Evolutionary conservation across 2,888 invertebrate species (phyloP).

Genomic region (Stegana nigrithorax): DNA sequence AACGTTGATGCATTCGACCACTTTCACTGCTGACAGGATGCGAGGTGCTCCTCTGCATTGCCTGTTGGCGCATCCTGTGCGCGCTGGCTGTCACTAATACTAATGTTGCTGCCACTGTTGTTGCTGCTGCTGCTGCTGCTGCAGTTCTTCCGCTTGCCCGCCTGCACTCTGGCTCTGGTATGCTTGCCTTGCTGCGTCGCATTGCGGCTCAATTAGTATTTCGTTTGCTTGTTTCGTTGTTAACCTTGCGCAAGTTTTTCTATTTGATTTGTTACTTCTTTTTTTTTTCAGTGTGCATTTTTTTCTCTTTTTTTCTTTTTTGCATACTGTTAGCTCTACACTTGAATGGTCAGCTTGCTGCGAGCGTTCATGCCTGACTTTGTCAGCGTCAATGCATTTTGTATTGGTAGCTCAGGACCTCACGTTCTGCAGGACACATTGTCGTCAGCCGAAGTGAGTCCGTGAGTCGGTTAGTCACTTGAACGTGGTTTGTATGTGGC

Average conservation of each 20-base stretch:
- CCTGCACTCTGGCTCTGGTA: conserved; percentile 46
- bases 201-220: neutral
- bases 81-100: conserved; percentile 34
- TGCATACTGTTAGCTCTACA: too few relatives aligned
- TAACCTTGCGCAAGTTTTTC: neutral
- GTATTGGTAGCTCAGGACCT: too few relatives aligned
- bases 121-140: neutral
- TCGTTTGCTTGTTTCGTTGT: too few relatives aligned
- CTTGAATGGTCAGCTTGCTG: neutral
- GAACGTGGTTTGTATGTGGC: too few relatives aligned
- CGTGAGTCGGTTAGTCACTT: conserved; percentile 7
- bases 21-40: neutral
- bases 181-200: too few relatives aligned
- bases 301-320: too few relatives aligned
- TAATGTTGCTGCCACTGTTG: conserved; percentile 34
- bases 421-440: too few relatives aligned
- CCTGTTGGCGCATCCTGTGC: conserved; percentile 5
- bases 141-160: neutral
- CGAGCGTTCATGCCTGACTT: neutral
- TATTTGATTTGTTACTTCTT: too few relatives aligned
- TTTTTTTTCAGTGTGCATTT: too few relatives aligned
- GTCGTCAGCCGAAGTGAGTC: neutral
- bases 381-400: neutral
- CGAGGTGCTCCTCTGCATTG: neutral
- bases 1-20: neutral